These are phyloP conservation scores for Eupeodes latifasciatus DNA, from an alignment of 2,888 invertebrate species.

Conservation along the genomic window DNA sequence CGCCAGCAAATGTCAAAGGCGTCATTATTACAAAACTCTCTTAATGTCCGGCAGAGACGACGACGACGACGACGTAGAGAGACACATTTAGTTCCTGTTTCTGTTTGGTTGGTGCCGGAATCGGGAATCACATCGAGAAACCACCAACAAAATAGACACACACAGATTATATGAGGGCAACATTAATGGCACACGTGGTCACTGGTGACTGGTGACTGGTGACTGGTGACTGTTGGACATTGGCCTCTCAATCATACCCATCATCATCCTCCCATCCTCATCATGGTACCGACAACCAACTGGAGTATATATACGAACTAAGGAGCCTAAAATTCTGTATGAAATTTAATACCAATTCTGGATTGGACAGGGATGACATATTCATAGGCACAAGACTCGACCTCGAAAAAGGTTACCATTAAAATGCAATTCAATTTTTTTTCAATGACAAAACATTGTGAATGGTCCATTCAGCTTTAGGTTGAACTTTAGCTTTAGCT, in stretches of 20 bases:
- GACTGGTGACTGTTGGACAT: neutral
- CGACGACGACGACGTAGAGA: no score
- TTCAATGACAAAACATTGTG: neutral
- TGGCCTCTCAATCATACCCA: neutral
- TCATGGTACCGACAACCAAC: neutral
- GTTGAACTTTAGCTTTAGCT: no score
- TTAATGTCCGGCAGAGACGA: neutral
- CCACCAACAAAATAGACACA: constrained; percentile 44
- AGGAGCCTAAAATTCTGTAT: constrained; percentile 13
- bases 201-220: no score
- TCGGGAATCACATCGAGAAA: neutral
- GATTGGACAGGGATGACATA: neutral
- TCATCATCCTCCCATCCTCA: neutral
- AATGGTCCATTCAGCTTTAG: neutral
- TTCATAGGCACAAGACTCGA: neutral
- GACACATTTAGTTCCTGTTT: constrained; percentile 7
- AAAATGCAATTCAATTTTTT: constrained; percentile 60
- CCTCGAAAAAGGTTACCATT: constrained; percentile 60
- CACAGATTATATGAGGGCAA: constrained; percentile 68
- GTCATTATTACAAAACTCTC: constrained; percentile 30
- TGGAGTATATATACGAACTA: neutral
- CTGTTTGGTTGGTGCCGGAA: neutral
- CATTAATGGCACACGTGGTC: constrained; percentile 55
- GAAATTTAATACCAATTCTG: constrained; percentile 30
- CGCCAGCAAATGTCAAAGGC: constrained; percentile 22